Base-by-base conservation (phyloP, 23 tunicate genomes). In the Corella eumyota region DNA sequence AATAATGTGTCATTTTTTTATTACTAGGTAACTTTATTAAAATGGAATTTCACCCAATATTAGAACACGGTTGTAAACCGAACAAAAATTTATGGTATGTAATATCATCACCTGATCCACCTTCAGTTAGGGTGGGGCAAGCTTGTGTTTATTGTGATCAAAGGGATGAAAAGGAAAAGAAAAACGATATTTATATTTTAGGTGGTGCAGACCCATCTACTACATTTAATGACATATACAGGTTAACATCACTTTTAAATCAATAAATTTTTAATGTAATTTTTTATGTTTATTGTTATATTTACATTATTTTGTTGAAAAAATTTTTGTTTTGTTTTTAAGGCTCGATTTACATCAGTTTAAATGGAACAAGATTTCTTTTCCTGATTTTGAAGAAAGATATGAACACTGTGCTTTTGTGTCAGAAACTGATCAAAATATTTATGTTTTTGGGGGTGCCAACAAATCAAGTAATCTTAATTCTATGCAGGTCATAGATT, bases 31-130 rank as follows among this genome's bases (percentile, higher is more conserved):
- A 51, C 11, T 15, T 9, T 40, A 29, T 40, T 57, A 17, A 33
- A 5, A 88, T 88, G 96, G 96, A 88, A 32, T 65, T 88, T 58
- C 88, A 88, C 68, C 96, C 96, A 7, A 88, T 88, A 25, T 35
- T 88, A 38, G 96, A 88, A 67, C 36, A 47, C 26, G 77, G 77
- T 15, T 25, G 73, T 56, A 26, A 40, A 15, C 85, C 85, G 17
- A 46, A 62, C 15, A 22, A 13, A 19, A 88, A 61, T 20, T 50
- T 88, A 30, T 88, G 96, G 96, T 88, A 78, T 61, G 96, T 88
- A 6, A 34, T 88, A 15, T 88, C 96, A 3, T 67, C 75, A 33
- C 62, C 68, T 27, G 53, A 68, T 36, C 19, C 67, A 20, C 96
- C 96, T 4, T 48, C 52, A 0, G 61, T 76, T 7, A 38, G 96